phyloP scores from a whole-genome alignment of 2,888 invertebrate genomes.

The Protophormia terraenovae region DNA sequence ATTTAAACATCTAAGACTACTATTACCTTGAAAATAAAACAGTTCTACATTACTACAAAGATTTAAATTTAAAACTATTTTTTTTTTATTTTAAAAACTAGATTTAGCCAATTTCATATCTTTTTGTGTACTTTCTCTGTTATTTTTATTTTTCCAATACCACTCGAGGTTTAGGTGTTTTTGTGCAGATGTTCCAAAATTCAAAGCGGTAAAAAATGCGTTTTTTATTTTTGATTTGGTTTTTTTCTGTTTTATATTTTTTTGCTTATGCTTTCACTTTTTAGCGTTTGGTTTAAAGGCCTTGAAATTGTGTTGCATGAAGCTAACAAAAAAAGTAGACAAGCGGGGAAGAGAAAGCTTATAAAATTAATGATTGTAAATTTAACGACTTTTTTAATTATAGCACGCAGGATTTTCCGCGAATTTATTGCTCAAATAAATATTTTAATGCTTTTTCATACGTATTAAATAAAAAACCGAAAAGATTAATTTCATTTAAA shows the following conservation, averaged over 20 bases:
- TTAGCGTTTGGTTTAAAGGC: background rate
- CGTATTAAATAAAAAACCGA: background rate
- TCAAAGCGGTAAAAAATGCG: background rate
- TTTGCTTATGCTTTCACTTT: background rate
- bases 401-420: background rate
- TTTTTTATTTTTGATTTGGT: background rate
- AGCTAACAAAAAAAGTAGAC: background rate
- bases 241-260: background rate
- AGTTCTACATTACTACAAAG: too few relatives aligned
- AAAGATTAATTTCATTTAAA: background rate
- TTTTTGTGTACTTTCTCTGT: background rate
- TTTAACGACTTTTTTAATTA: conserved; percentile 39
- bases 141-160: background rate
- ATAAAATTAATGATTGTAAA: conserved; percentile 19
- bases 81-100: too few relatives aligned
- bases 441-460: background rate
- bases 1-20: background rate
- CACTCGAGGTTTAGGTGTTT: background rate
- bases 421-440: background rate
- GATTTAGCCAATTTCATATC: too few relatives aligned
- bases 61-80: too few relatives aligned
- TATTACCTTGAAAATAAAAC: conserved; percentile 5
- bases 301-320: background rate
- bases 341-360: background rate
- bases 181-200: background rate